Base-by-base conservation (phyloP, 2,113 vertebrate genomes). In the Equus quagga region DNA sequence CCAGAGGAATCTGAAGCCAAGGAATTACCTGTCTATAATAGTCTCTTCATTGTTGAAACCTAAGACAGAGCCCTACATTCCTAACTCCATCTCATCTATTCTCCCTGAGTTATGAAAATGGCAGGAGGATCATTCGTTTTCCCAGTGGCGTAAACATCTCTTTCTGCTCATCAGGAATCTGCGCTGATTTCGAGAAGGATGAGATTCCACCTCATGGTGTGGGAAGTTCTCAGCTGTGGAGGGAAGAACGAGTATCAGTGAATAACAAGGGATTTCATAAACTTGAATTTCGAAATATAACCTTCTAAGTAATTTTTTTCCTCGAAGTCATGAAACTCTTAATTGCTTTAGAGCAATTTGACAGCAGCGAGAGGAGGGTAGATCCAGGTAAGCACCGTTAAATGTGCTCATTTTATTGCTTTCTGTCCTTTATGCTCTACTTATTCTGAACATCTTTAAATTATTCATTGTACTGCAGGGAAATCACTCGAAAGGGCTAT, bases 401-500 rank as follows among this genome's bases (percentile, higher is more conserved):
- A 96, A 83, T 70, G 36, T 93, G 19, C 46, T 94, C 13, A 5
- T 92, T 89, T 96, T 76, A 95, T 80, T 79, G 65, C 69, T 78
- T 73, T 89, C 64, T 93, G 87, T 80, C 87, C 94, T 96, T 96
- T 69, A 92, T 28, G 75, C 87, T 95, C 95, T 78, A 94, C 69
- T 97, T 97, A 89, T 62, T 97, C 79, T 87, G 75, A 91, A 89
- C 1, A 49, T 96, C 73, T 91, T 96, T 97, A 92, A 97, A 97
- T 97, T 96, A 97, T 98, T 98, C 96, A 95, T 95, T 92, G 46
- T 23, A 82, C 44, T 94, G 14, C 58, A 86, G 51, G 70, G 62
- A 87, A 94, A 87, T 86, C 44, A 96, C 56, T 96, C 73, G 24
- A 91, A 97, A 73, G 31, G 23, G 86, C 62, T 81, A 21, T 85